Evolutionary conservation across 2,797 vertebrate species (phyloP), one percentile per base, ranked within the genome.

Genomic region (Scolopax rusticola): DNA sequence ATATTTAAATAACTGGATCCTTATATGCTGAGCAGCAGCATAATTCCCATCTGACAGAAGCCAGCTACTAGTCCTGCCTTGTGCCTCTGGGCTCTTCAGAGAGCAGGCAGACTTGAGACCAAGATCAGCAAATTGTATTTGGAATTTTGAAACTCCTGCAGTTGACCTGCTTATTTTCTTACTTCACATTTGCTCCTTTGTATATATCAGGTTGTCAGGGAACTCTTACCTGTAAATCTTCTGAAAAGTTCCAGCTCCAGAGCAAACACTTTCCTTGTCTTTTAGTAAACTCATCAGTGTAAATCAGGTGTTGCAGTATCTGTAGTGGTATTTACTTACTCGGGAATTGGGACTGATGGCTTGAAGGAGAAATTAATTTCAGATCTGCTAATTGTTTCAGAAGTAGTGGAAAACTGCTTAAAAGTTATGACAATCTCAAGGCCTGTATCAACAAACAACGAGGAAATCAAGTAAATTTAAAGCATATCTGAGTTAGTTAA

Each of bases 151-250:
- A 88, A 64, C 53, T 89, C 57, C 76, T 87, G 48, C 59, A 65
- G 53, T 15, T 95, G 74, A 63, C n/a, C 73, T 89, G 74, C 59
- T 92, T 88, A 28, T 94, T 87, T 94, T 74, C 47, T 82, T 87
- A 40, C n/a, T 84, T 83, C 36, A 43, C 7, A 2, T 84, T 91
- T 92, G 16, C 79, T 86, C 50, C 33, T 67, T 59, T 69, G 33
- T n/a, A 79, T 48, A 15, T 20, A 8, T 88, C 38, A 36, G n/a
- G 56, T 57, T 87, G 43, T 50, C 47, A 56, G 32, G 30, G 15
- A 28, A 18, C 6, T 64, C 12, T 30, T 61, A 43, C 8, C 64
- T 77, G 68, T 64, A 91, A 24, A 77, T 65, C 57, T 88, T 68
- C 57, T 32, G 84, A 25, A 56, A 87, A 59, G 15, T 78, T 89